Base-by-base conservation (phyloP, 2,888 invertebrate genomes). In the Athripsodes cinereus region DNA sequence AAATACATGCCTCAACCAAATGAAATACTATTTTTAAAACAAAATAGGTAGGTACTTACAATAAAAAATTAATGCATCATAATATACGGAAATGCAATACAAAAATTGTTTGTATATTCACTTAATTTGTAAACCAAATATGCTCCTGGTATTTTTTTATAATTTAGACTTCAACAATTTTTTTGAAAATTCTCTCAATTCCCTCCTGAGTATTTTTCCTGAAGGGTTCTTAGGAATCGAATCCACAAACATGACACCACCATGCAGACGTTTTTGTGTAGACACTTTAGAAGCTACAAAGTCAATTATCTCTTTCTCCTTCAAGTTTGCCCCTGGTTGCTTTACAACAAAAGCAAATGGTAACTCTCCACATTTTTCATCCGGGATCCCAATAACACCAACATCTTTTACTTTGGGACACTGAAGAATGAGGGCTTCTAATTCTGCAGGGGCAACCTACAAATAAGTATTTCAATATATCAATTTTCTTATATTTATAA, bases 371-470 rank as follows among this genome's bases (percentile, higher is more conserved):
- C 86, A 84, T 52, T 68, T 69, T 67, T 85, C 86, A 70, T 92
- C 82, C 0, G 89, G 86, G 53, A 82, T 70, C 16, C 92, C 94
- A 67, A 92, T 82, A 34, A 95, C 94, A 31, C 88, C 93, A 20
- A 82, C 87, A 68, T 94, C 92, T 56, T 82, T 80, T 52, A 94
- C 82, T 55, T 81, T 81, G 0, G 81, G 76, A 74, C 90, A 84
- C 35, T 83, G 83, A 53, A 92, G 73, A 40, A 95, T 71, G 51
- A 94, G 67, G 16, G 85, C 86, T 72, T 96, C 95, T 40, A 96
- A 72, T 74, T 95, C 94, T 1, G 93, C 92, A 2, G 94, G 94
- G 0, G 93, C 87, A 40, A 84, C 85, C 84, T 86, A 61, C 22
- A 44, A 47, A 18, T 35, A n/a, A n/a, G n/a, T n/a, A n/a, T n/a